These are phyloP conservation scores for Drosophila yakuba DNA, from an alignment of 1,140 invertebrate species.

Conservation along the genomic window DNA sequence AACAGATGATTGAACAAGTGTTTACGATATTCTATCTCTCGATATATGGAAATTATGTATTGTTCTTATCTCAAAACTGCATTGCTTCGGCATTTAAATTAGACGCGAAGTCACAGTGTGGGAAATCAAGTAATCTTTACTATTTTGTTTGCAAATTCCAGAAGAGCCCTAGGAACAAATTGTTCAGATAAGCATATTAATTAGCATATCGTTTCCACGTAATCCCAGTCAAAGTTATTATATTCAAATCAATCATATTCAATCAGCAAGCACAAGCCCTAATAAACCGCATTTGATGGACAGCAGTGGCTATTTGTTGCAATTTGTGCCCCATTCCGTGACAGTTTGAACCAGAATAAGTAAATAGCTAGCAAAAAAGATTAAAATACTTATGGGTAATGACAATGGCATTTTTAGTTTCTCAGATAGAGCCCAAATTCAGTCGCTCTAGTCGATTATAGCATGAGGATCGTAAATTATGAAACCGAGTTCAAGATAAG, in stretches of 20 bases:
- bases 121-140: slow-evolving; percentile 15
- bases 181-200: neutral
- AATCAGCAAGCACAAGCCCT: slow-evolving; percentile 8
- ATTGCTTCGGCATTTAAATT: slow-evolving; percentile 21
- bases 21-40: slow-evolving; percentile 31
- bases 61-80: slow-evolving; percentile 34
- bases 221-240: slow-evolving; percentile 13
- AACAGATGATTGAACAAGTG: neutral
- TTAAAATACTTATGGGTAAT: neutral
- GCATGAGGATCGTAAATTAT: slow-evolving; percentile 50
- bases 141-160: slow-evolving; percentile 41
- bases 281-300: slow-evolving; percentile 37
- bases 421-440: slow-evolving; percentile 5
- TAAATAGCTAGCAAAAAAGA: slow-evolving; percentile 10
- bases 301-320: slow-evolving; percentile 29
- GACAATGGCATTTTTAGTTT: slow-evolving; percentile 1
- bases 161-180: neutral
- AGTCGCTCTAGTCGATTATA: neutral
- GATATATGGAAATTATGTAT: slow-evolving; percentile 19
- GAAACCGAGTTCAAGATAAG: slow-evolving; percentile 32
- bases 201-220: slow-evolving; percentile 5
- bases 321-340: slow-evolving; percentile 33
- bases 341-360: slow-evolving; percentile 20
- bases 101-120: slow-evolving; percentile 12
- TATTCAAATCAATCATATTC: slow-evolving; percentile 43